Base-by-base conservation (phyloP, 2,888 invertebrate species). In the Dolichomitus sp. region DNA sequence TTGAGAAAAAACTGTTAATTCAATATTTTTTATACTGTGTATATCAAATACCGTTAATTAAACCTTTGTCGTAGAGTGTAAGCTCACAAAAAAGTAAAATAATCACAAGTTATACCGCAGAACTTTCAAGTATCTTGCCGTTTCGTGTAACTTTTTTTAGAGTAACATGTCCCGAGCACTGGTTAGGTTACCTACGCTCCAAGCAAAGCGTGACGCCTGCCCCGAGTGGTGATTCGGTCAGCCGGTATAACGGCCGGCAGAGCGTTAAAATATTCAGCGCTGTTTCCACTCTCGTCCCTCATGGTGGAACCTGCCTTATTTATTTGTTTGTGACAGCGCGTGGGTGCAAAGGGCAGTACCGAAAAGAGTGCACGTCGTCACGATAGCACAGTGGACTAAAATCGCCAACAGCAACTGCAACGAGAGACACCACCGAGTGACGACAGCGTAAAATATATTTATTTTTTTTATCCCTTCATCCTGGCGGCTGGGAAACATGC, bases 321-420 rank as follows among this genome's bases (percentile, higher is more conserved):
- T 88, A 89, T 91, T 90, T 88, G 89, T 89, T 89, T 86, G 85
- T 87, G 87, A 88, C 87, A 86, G 84, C 72, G 73, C 70, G 72
- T 45, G 19, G 57, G 42, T 45, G 30, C 61, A 37, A 11, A 42
- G 50, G 14, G 23, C 45, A 45, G 65, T 57, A 57, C 33, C 48
- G 27, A 69, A 70, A 65, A 77, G 73, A 77, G 73, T 30, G 66
- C 27, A 6, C 33, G 40, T 42, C n/a, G 65, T 76, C 54, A 54
- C 68, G 52, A 65, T 66, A 52, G 27, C 27, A 66, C 19, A n/a
- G 68, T 23, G 45, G 37, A 42, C 27, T 19, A 74, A 69, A 80
- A 73, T 77, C 40, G 54, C 54, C 61, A 63, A 61, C 63, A 59
- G 72, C 48, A 50, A 65, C 66, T 61, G 37, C 59, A 45, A 19